A percentile compares a stretch with the other conserved stretches of the same genome.
Conservation (phyloP, 2,888 invertebrate species). For the Rhopalosiphum nymphaeae region DNA sequence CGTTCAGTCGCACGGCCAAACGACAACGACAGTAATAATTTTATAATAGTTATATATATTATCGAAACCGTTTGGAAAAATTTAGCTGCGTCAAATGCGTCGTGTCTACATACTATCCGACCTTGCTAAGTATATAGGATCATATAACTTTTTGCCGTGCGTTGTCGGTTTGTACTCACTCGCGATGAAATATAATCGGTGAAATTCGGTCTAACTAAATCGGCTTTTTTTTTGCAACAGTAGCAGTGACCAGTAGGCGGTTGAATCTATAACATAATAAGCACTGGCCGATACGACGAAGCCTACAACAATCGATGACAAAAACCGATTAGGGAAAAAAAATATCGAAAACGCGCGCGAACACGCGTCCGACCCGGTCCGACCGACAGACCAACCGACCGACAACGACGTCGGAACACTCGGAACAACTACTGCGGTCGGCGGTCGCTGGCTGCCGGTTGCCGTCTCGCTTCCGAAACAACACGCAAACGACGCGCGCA, state of each 20-base stretch:
- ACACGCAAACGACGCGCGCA: background rate
- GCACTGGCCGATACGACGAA: background rate
- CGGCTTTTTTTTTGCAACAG: background rate
- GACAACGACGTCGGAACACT: constrained; percentile 6
- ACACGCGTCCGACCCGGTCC: background rate
- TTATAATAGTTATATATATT: background rate
- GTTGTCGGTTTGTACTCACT: background rate
- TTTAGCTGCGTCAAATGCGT: background rate
- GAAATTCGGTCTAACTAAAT: background rate
- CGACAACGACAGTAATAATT: background rate
- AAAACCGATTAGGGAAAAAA: background rate
- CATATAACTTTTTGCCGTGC: background rate
- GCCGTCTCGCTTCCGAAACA: background rate
- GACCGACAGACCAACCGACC: background rate
- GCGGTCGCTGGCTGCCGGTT: background rate
- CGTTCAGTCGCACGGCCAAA: background rate
- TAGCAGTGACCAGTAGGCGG: background rate
- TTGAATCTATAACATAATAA: background rate
- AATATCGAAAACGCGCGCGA: background rate
- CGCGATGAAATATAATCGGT: background rate
- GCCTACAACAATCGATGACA: background rate
- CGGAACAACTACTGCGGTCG: constrained; percentile 24
- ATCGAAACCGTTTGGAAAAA: background rate
- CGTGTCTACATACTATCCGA: background rate
- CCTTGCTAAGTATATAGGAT: background rate